Evolutionary conservation across 2,888 invertebrate genomes (phyloP), one percentile per base, ranked within the genome.

Genomic region (Aelia acuminata): DNA sequence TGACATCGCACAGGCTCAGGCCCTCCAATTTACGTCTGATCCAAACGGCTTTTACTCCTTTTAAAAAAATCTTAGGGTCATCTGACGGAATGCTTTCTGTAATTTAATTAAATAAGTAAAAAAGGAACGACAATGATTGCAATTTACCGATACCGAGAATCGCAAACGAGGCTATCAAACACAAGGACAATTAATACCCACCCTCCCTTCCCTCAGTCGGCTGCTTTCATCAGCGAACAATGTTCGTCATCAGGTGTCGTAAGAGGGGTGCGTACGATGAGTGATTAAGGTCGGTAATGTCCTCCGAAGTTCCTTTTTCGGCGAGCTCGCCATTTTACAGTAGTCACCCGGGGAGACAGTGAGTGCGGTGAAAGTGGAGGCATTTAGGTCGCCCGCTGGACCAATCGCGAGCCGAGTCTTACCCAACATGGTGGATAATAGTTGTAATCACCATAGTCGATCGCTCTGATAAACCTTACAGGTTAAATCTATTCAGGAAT

Each of bases 311-410:
- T 53, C 85, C 85, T 85, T 85, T 85, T 85, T 85, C 50, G 85
- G 85, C 85, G 22, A 85, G 85, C 39, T 53, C 85, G 85, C 85
- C 85, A 85, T 85, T 85, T 85, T 85, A 50, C 85, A 85, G 85
- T 57, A 85, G 85, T 39, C 80, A 39, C 43, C 85, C 85, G 53
- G 53, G 57, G 85, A 85, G 85, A 85, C 85, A 53, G 85, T 53
- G 85, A 53, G 39, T 53, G 53, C 50, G 85, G 85, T 85, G 85
- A 85, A 85, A 85, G 85, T 85, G 53, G 85, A 53, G 53, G 85
- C 85, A 85, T 85, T 85, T 85, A 85, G 85, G 85, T 85, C 85
- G 85, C 15, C 31, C 20, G 39, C n/a, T 53, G 50, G 39, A 39
- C 85, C 85, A 85, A 85, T 85, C 57, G 57, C 63, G 3, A 8